Base-by-base conservation (phyloP, 2,888 invertebrate species). In the Nineta flava region DNA sequence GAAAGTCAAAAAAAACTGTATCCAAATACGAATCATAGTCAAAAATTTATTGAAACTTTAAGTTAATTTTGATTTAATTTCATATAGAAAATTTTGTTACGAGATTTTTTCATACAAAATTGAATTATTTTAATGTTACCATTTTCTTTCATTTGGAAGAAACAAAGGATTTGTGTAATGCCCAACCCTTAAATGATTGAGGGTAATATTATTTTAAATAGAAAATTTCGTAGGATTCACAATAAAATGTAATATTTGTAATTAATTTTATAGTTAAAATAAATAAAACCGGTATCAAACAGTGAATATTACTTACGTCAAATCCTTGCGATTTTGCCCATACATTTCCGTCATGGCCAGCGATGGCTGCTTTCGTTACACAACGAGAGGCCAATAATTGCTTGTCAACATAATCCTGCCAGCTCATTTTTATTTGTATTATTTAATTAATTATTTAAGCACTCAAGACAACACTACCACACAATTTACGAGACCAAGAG, bases 351-450 rank as follows among this genome's bases (percentile, higher is more conserved):
- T 92, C 91, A 76, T 87, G 90, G 72, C 92, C 92, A 68, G 87
- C 88, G 72, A 92, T 92, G 68, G 88, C 90, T 65, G 91, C 92
- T 79, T 87, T 88, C 73, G 85, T 84, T 66, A 92, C 90, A 83
- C 90, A 91, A 73, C 84, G 83, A 71, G 91, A 90, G 69, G 90
- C 90, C 76, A 92, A 79, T 76, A 92, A 83, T 78, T 92, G 92
- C 80, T 90, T 91, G 78, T 91, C 91, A 74, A 92, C 87, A 79
- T 92, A 92, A 84, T 91, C 91, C 85, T 92, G 91, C 92, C 92
- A 92, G 85, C 90, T 91, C 91, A 91, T 91, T 73, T 26, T 26
- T 26, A 26, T 26, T 26, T 26, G 7, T 26, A 73, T 81, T 74
- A 57, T 57, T 50, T 53, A 58, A 57, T 59, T 58, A 57, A 60